A percentile compares a stretch with the other conserved stretches of the same genome.
phyloP scores from a whole-genome alignment of 2,797 vertebrate species.

The Pseudomugil gertrudae region DNA sequence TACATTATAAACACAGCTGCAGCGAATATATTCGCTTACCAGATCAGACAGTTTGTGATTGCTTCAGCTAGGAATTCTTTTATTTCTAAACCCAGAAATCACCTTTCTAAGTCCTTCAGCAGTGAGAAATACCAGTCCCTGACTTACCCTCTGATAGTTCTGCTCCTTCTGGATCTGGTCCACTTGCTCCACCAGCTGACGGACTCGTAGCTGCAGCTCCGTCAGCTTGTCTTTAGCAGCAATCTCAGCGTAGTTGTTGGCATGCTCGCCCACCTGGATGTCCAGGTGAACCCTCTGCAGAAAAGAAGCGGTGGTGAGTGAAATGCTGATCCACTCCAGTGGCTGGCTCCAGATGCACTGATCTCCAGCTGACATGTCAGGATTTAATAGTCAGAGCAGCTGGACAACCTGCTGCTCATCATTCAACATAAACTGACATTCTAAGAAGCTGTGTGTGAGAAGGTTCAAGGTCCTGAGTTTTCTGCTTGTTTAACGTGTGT shows the following conservation, averaged over 20 bases:
- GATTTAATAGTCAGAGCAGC: background rate
- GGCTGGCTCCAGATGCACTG: background rate
- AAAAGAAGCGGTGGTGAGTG: background rate
- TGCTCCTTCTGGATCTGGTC: conserved; percentile 96
- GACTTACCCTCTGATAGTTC: conserved; percentile 90
- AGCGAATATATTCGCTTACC: too few relatives aligned
- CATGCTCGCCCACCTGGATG: conserved; percentile 92
- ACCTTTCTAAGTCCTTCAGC: too few relatives aligned
- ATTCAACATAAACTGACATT: too few relatives aligned
- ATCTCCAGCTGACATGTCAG: background rate
- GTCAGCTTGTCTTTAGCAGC: conserved; percentile 93
- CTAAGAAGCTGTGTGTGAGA: too few relatives aligned
- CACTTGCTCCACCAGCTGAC: conserved; percentile 92
- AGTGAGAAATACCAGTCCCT: background rate
- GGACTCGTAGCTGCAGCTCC: conserved; percentile 89
- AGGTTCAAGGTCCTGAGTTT: background rate
- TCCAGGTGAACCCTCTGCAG: conserved; percentile 90
- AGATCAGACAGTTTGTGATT: too few relatives aligned
- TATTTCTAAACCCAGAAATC: too few relatives aligned
- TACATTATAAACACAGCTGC: too few relatives aligned
- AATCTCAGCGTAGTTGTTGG: conserved; percentile 93
- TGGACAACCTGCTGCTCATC: too few relatives aligned
- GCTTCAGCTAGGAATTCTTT: too few relatives aligned
- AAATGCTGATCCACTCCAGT: background rate
- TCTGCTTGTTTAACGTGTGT: background rate